These are phyloP conservation scores for Platyrinchus mystaceus DNA, from an alignment of 2,797 vertebrate species.

Conservation along the genomic window DNA sequence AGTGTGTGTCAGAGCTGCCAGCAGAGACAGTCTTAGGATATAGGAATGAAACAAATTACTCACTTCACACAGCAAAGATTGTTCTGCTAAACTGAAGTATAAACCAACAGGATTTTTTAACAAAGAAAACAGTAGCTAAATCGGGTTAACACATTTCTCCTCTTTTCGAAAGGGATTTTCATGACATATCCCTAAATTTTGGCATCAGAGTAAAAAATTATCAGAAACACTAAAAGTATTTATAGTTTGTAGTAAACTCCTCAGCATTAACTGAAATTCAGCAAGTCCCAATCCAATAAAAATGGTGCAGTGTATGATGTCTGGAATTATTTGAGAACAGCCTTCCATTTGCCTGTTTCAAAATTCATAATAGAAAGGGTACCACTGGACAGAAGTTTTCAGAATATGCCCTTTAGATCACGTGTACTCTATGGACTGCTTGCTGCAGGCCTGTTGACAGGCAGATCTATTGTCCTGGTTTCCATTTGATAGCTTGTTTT, in stretches of 20 bases:
- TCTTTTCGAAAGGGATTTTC: not conserved
- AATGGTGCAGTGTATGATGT: not conserved
- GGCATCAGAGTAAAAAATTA: not conserved
- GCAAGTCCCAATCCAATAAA: not conserved
- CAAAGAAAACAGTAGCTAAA: not conserved
- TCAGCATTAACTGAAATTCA: not conserved
- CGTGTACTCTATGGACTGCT: not conserved
- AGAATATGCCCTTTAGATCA: not conserved
- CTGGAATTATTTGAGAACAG: constrained; percentile 51
- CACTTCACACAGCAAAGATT: constrained; percentile 12
- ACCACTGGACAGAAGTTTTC: not conserved
- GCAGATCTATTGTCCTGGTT: not conserved
- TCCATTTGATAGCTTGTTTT: not conserved
- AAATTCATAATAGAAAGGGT: not conserved
- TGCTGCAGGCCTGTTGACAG: not conserved
- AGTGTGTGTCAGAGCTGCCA: not conserved
- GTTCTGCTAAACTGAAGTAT: constrained; percentile 29
- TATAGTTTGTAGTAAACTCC: not conserved
- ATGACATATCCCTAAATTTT: not conserved
- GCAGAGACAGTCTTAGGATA: not conserved
- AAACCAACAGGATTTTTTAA: constrained; percentile 51
- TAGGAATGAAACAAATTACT: not conserved
- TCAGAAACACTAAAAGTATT: not conserved
- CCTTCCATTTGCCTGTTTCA: constrained; percentile 33
- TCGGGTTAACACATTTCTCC: not conserved